A percentile compares a stretch with the other conserved stretches of the same genome.
Conservation (phyloP, 1,140 invertebrate genomes). For the Drosophila grimshawi region DNA sequence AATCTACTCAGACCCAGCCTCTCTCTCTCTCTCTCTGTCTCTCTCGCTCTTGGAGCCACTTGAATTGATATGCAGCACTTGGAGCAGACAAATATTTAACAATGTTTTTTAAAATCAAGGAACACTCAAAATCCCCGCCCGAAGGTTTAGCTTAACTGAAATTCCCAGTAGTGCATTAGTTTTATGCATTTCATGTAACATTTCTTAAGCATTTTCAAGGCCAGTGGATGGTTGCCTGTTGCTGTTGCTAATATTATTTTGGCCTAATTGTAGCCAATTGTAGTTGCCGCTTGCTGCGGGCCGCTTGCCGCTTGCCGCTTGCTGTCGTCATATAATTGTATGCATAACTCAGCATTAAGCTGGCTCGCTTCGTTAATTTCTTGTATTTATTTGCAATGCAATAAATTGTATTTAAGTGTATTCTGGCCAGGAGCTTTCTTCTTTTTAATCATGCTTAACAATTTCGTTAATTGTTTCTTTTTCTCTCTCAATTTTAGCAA, state of each 20-base stretch:
- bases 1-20: constrained; percentile 13
- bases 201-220: constrained; percentile 66
- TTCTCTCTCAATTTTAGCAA: constrained; percentile 34
- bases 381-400: constrained; percentile 71
- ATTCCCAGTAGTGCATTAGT: constrained; percentile 36
- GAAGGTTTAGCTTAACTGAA: constrained; percentile 1
- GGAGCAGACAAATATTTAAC: constrained; percentile 9
- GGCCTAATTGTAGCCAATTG: constrained; percentile 56
- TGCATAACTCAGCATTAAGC: constrained; percentile 70
- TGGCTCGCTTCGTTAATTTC: constrained; percentile 37
- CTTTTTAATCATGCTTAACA: constrained; percentile 39
- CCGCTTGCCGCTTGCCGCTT: background rate
- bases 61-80: constrained; percentile 28
- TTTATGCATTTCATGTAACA: constrained; percentile 68
- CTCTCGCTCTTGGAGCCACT: background rate
- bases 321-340: constrained; percentile 40
- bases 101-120: constrained; percentile 8
- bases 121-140: constrained; percentile 13
- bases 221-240: constrained; percentile 19
- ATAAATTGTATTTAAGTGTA: constrained; percentile 70
- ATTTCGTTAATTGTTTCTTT: constrained; percentile 26
- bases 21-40: background rate
- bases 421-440: constrained; percentile 57
- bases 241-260: constrained; percentile 49
- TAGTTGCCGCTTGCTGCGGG: constrained; percentile 11